Evolutionary conservation across 2,888 invertebrate genomes (phyloP), one percentile per base, ranked within the genome.

Genomic region (Petrolisthes cinctipes): DNA sequence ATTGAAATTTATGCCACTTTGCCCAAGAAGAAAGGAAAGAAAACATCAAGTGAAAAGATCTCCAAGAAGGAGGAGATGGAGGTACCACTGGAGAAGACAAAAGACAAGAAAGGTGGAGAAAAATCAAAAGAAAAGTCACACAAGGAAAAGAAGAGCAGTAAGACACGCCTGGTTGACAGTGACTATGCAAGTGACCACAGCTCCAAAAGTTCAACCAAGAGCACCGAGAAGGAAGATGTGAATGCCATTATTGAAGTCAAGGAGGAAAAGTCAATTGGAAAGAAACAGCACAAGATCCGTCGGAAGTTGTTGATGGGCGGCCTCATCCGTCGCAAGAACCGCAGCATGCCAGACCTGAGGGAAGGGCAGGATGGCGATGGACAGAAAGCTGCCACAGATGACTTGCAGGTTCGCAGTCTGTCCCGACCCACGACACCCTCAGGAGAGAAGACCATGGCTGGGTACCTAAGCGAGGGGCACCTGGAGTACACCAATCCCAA

Each of bases 1-100:
- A 97, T 97, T 88, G 97, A 97, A 93, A 97, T 97, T 91, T 97
- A 97, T 92, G 97, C 97, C 0, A 97, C 97, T 0, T 93, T 97
- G 57, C 97, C 97, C 0, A 97, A 97, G 93, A 97, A 96, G 93
- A 97, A 97, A 92, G 95, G 95, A 78, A 92, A 92, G 81, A 92
- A 92, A 57, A 91, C 90, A 57, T 90, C 91, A 75, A 82, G 20
- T 75, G 88, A 83, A 61, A 91, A 89, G 91, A 90, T 87, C 82
- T 92, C 95, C 90, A 94, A 95, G 0, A 94, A 96, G 84, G 94
- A 95, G 82, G 96, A 95, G 92, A 95, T 95, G 90, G 96, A 96
- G 80, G 93, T 93, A 4, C 95, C 95, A 79, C 95, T 95, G 89
- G 95, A 95, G 92, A 90, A 86, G 56, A 37, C 94, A 93, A 54